A percentile compares a stretch with the other conserved stretches of the same genome.
These are phyloP conservation scores for Rhopalosiphum maidis DNA, from an alignment of 1,140 invertebrate species.

Conservation along the genomic window DNA sequence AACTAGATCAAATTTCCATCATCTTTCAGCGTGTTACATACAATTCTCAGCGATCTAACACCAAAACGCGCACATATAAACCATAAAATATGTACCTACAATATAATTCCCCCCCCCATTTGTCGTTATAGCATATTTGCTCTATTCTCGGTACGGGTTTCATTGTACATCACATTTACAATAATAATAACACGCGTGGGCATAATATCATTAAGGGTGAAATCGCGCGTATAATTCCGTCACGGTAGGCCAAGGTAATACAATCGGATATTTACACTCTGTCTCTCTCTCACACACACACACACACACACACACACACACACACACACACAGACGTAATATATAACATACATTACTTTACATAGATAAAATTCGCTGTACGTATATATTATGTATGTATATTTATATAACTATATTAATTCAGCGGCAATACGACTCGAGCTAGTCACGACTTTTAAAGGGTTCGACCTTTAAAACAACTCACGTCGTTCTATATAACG, in stretches of 20 bases:
- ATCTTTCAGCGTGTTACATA: too few relatives aligned
- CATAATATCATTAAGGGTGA: slow-evolving; percentile 9
- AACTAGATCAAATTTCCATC: too few relatives aligned
- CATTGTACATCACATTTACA: background rate
- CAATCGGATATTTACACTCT: background rate
- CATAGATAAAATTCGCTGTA: background rate
- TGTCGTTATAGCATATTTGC: background rate
- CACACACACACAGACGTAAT: too few relatives aligned
- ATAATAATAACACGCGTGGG: background rate
- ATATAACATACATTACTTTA: background rate
- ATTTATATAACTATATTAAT: background rate
- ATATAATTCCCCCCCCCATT: background rate
- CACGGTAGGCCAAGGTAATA: slow-evolving; percentile 31
- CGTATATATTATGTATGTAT: too few relatives aligned
- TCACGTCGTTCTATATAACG: slow-evolving; percentile 16
- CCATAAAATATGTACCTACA: background rate
- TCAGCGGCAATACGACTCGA: background rate
- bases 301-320: background rate
- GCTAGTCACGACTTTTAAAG: slow-evolving; percentile 50
- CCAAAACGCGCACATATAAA: too few relatives aligned
- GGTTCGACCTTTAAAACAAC: slow-evolving; percentile 39
- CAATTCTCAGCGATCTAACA: too few relatives aligned
- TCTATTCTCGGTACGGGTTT: background rate
- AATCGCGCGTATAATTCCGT: slow-evolving; percentile 34
- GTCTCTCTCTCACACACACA: background rate